Base-by-base conservation (phyloP, 2,888 invertebrate species). In the Polydrusus pterygomalis region DNA sequence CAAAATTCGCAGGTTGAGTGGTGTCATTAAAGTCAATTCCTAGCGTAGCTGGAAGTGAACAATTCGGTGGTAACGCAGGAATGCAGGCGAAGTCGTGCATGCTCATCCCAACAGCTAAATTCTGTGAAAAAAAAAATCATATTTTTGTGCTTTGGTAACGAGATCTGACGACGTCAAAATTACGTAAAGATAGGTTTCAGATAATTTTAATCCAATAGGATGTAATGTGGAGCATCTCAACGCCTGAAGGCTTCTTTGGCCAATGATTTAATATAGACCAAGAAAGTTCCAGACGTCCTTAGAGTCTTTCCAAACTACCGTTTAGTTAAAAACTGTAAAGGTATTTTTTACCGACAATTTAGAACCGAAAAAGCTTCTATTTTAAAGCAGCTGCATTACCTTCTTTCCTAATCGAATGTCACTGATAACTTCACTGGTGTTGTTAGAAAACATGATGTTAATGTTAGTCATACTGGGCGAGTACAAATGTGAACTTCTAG, bases 1-100 rank as follows among this genome's bases (percentile, higher is more conserved):
- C 94, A 86, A 97, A 94, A 78, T 92, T 92, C 0, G 96, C 93
- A 0, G 96, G 92, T 86, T 97, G 96, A 67, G 95, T 96, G 17
- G 96, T 95, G 87, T 98, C 98, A 76, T 96, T 96, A 88, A 97
- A 97, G 89, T 97, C 96, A 5, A 98, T 91, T 15, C 97, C 97
- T 79, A 97, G 86, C 0, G 93, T 91, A 5, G 91, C 92, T 18
- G 91, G 90, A 40, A 91, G 88, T n/a, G 91, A 89, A 30, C 91
- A 91, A 63, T 92, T 92, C 0, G 93, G 90, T 8, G 91, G 89
- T 30, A 97, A 87, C 5, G 86, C 83, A 38, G 91, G 85, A 63
- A 97, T 90, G 10, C 91, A 91, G 8, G 92, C 91, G 86, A 96
- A 95, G 79, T 94, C 94, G 81, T 94, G 93, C 69, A 96, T 88